Base-by-base conservation (phyloP, 2,113 vertebrate species). In the Talpa occidentalis region DNA sequence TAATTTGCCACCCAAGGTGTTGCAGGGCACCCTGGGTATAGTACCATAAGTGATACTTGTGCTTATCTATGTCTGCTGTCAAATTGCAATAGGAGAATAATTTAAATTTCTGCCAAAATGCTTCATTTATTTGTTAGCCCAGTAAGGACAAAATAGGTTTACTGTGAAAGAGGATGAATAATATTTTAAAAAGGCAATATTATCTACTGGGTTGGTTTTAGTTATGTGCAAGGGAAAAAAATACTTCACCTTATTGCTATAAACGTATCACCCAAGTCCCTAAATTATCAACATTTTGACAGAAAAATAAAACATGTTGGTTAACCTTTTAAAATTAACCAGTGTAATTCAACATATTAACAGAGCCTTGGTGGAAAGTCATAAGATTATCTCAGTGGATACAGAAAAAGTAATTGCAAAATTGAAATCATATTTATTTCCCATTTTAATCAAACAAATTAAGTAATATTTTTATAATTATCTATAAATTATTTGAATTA, bases 321-420 rank as follows among this genome's bases (percentile, higher is more conserved):
- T 64, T 83, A 60, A 87, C n/a, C 10, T 85, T 77, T 94, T 26
- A 76, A 89, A 90, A 70, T 81, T 21, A 84, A 64, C 7, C 6
- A 35, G 2, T n/a, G 44, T n/a, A 78, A 49, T 66, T 78, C 30
- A 66, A 49, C 7, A 76, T 6, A 56, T 9, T 66, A 66, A 79
- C 9, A 54, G 3, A 83, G 47, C 12, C 79, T 78, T 56, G 0
- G 22, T 59, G 10, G 89, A 82, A 72, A 90, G 3, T 82, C 14
- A 52, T 56, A 66, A 6, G 10, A 80, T 78, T 15, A 67, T 37
- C 9, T 90, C 8, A 47, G 17, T 78, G 32, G 0, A 47, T 52
- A 67, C 11, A 17, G 86, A 78, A 73, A 84, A 83, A 69, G 1
- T 21, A 35, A 42, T 32, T 86, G 10, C 21, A 89, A 80, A 84